A percentile compares a stretch with the other conserved stretches of the same genome.
These are phyloP conservation scores for Phalangium opilio DNA, from an alignment of 2,888 invertebrate species.

Conservation along the genomic window DNA sequence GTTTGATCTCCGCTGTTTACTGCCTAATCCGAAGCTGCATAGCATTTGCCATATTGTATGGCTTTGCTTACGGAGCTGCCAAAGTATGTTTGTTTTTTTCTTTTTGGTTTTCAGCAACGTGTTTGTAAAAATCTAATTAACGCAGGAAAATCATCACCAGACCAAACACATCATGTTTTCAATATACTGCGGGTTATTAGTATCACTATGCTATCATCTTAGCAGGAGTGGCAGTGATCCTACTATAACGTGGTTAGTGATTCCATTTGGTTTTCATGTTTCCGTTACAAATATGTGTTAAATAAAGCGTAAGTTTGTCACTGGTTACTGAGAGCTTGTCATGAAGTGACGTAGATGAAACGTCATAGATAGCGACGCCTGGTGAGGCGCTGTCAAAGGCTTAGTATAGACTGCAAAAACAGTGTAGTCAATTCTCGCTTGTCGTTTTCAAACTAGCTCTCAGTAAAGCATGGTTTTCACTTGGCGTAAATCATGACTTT, in stretches of 20 bases:
- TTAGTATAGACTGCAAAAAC: too few species aligned
- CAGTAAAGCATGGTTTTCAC: too few species aligned
- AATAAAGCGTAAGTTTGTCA: too few species aligned
- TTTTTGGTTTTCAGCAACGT: neutral
- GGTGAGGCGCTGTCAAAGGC: too few species aligned
- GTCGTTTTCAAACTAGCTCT: too few species aligned
- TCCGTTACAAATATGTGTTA: too few species aligned
- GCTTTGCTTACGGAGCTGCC: constrained; percentile 72
- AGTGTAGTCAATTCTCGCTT: too few species aligned
- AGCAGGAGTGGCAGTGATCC: constrained; percentile 87
- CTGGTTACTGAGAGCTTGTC: too few species aligned
- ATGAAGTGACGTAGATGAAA: too few species aligned
- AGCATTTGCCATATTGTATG: constrained; percentile 63
- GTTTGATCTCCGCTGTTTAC: constrained; percentile 58
- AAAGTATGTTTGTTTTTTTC: constrained; percentile 40
- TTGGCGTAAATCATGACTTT: too few species aligned
- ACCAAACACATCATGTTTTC: constrained; percentile 87
- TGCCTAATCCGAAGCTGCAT: constrained; percentile 60
- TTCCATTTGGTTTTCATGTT: neutral
- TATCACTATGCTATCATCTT: constrained; percentile 77
- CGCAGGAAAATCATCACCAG: constrained; percentile 40
- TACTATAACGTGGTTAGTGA: constrained; percentile 60
- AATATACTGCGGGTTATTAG: constrained; percentile 75
- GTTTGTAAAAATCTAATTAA: neutral
- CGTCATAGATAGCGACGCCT: too few species aligned